Evolutionary conservation across 2,888 invertebrate species (phyloP), one percentile per base, ranked within the genome.

Genomic region (Drosophila macrospina): DNA sequence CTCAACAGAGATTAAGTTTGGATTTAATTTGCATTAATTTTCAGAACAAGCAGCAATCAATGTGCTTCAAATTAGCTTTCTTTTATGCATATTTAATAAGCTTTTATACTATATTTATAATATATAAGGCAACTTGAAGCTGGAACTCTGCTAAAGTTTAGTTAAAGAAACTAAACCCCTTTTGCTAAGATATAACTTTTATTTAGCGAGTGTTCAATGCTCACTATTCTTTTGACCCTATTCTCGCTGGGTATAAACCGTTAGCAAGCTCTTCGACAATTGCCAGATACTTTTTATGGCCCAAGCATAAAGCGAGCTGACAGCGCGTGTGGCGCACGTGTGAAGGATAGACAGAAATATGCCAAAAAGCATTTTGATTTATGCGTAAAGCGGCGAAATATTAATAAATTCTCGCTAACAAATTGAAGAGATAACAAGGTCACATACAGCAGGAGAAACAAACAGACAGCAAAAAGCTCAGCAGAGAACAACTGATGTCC

Each of bases 361-460:
- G 41, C 54, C 66, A 69, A 81, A 54, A 51, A 64, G 39, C 59
- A 34, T 62, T 79, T 73, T 80, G 78, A 84, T 74, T 83, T 84
- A 80, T 74, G 78, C 32, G 36, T 34, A 42, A 66, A 55, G 45
- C 24, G 55, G 37, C 56, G 24, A 56, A 74, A 83, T 72, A 84
- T 70, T 85, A 81, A 79, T 84, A 82, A 87, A 74, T 70, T 50
- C 36, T 50, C 36, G 66, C 48, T 47, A 45, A 47, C 73, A 68
- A 76, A 81, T 78, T 85, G 76, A 78, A 87, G 65, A 63, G 61
- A 67, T 47, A 77, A 69, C 50, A 62, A 69, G 64, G 66, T 57
- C 34, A 52, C 62, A 2, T 7, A 26, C 10, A 39, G 50, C 52
- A 37, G 24, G 7, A 26, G 30, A 6, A 34, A 10, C 5, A 24